Evolutionary conservation across 1,140 invertebrate species (phyloP), one percentile per base, ranked within the genome.

Genomic region (Amyelois transitella): DNA sequence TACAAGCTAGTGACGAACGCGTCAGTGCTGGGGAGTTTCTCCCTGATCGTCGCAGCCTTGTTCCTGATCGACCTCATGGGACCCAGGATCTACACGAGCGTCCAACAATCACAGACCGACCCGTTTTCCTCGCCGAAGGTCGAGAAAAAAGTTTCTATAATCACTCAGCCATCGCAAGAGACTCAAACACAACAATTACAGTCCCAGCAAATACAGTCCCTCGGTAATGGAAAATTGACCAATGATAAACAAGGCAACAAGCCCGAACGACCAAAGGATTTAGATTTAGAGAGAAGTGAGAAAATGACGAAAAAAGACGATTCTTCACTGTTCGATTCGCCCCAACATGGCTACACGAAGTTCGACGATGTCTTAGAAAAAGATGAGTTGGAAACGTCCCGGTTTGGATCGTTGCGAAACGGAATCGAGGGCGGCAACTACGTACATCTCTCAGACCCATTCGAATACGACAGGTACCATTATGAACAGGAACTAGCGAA

Each of bases 1-100:
- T 71, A 83, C 7, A 89, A 92, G 32, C 79, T 95, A 43, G 81
- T 94, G 4, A 92, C 93, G 62, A 94, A 94, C 75, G 93, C 92
- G 0, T 91, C 92, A 0, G 90, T 94, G 18, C 86, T 94, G 10
- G 93, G 93, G 0, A 89, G 90, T 7, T 78, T 94, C 3, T 92
- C 93, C n/a, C 77, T 94, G 5, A 55, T 92, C 6, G 93, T 92
- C 0, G 93, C 91, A 0, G 88, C 92, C 1, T 82, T 94, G 2
- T 94, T 94, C 77, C 89, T 94, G 4, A 70, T 91, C 14, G 93
- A 94, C 69, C 82, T 92, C n/a, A 90, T 89, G 60, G 89, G 88
- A 3, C 90, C 90, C 1, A 70, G 87, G 22, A 66, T 79, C n/a
- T 86, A 81, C 58, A 83, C 67, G 5, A 68, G 76, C 4, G 78